Percentiles rank a stretch among this genome's conserved stretches.
phyloP scores from a whole-genome alignment of 1,140 invertebrate genomes.

The Phymastichus coffea region DNA sequence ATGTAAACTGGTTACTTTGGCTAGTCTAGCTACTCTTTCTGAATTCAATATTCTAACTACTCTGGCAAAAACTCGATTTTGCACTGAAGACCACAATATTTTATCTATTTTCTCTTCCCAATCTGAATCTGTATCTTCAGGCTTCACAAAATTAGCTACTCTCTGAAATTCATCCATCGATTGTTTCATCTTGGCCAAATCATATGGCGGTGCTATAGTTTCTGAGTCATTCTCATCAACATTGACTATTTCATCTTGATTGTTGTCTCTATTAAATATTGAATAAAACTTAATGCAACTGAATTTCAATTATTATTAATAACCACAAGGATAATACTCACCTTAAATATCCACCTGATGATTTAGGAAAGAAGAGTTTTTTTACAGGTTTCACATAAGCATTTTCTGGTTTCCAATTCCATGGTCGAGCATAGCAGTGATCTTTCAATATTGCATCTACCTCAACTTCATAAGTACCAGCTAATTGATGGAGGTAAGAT shows the following conservation, averaged over 20 bases:
- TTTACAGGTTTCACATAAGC: constrained; percentile 65
- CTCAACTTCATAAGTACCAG: constrained; percentile 48
- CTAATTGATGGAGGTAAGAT: constrained; percentile 46
- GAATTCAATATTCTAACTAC: constrained; percentile 69
- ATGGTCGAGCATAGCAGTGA: constrained; percentile 70
- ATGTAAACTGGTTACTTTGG: constrained; percentile 57
- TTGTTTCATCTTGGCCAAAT: constrained; percentile 63
- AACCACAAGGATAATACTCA: constrained; percentile 33
- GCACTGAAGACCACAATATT: constrained; percentile 66
- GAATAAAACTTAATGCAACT: too few relatives aligned
- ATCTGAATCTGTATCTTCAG: constrained; percentile 63
- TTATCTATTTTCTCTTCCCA: constrained; percentile 72
- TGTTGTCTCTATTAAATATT: too few relatives aligned
- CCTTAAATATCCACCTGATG: constrained; percentile 31
- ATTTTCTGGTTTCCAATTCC: constrained; percentile 70
- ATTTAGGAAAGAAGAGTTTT: constrained; percentile 55
- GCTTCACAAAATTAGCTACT: constrained; percentile 64
- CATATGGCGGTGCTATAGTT: constrained; percentile 57
- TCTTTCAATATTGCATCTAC: constrained; percentile 56
- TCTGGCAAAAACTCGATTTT: constrained; percentile 68
- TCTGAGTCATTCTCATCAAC: constrained; percentile 45
- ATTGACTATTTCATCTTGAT: constrained; percentile 54
- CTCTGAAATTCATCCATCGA: constrained; percentile 75
- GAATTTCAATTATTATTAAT: too few relatives aligned
- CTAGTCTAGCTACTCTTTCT: constrained; percentile 69